Base-by-base conservation (phyloP, 2,797 vertebrate genomes). In the Eulemur rubriventer region DNA sequence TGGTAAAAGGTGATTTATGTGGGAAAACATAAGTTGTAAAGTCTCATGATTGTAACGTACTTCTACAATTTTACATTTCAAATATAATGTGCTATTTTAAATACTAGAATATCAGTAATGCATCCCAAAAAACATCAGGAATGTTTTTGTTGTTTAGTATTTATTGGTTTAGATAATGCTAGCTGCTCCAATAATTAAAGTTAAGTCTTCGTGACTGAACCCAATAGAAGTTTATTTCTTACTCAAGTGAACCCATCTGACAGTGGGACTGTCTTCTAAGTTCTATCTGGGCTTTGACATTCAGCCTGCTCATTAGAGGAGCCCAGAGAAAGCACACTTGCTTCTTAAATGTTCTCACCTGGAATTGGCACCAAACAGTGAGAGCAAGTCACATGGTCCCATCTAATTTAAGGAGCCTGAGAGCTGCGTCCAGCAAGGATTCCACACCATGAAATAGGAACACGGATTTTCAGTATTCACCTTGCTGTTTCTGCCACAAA, bases 51-150 rank as follows among this genome's bases (percentile, higher is more conserved):
- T 57, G 1, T 84, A 92, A 41, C 14, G 59, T 28, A 76, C 69
- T 89, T 89, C 2, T 38, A 93, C 78, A 59, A 79, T 90, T 94
- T 84, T 76, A 85, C 18, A 84, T 83, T 83, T 91, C 18, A 83
- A 73, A 69, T 86, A 90, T 38, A 84, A 93, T 88, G 7, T 88
- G 26, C 18, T 78, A 33, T 94, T 96, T 96, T 48, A 86, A 79
- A 69, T 93, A 72, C 3, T 57, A 78, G 89, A 70, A 82, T 72
- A 67, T 28, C 2, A 75, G 17, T 78, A 55, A 55, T 69, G 48
- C n/a, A 28, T 46, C 16, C 85, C 2, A 8, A 7, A 18, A 91
- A 75, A 65, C 50, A 95, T 46, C 43, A 63, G 11, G 11, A 69
- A 70, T 41, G 0, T 35, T 5, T 24, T 95, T 46, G 86, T 84